Conservation (phyloP, 2,113 vertebrate species). For the Peucedramus taeniatus region DNA sequence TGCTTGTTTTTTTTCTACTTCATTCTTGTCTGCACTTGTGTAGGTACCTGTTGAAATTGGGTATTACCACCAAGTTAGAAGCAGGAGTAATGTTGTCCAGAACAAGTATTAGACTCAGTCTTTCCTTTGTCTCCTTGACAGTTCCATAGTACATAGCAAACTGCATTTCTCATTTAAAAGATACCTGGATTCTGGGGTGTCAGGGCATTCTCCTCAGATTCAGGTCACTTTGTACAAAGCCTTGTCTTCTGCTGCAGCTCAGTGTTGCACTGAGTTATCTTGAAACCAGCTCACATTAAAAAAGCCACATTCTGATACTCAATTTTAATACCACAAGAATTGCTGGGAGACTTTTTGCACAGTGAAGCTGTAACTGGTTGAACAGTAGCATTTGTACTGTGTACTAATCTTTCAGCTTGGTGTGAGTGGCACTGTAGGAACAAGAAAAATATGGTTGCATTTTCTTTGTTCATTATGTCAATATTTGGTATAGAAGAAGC, state of each 20-base stretch:
- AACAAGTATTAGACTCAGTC: background rate
- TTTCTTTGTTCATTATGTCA: background rate
- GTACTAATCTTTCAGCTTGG: background rate
- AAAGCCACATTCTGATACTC: background rate
- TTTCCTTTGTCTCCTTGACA: background rate
- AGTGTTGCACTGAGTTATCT: background rate
- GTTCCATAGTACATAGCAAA: fast-evolving
- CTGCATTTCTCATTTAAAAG: background rate
- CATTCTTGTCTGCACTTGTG: fast-evolving
- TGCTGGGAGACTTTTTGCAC: background rate
- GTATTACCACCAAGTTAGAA: background rate
- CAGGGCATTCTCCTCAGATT: fast-evolving
- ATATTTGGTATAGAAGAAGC: background rate
- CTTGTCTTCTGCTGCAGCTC: background rate
- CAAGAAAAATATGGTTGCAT: background rate
- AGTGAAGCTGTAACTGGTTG: background rate
- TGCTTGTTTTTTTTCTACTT: background rate
- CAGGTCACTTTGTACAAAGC: background rate
- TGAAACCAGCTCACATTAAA: background rate
- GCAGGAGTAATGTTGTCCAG: too few relatives aligned
- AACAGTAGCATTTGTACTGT: background rate
- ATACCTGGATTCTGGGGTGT: background rate
- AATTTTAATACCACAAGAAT: background rate
- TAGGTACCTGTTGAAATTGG: background rate
- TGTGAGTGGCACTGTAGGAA: background rate